Conservation (phyloP, 2,888 invertebrate genomes). For the Nudaria mundana region DNA sequence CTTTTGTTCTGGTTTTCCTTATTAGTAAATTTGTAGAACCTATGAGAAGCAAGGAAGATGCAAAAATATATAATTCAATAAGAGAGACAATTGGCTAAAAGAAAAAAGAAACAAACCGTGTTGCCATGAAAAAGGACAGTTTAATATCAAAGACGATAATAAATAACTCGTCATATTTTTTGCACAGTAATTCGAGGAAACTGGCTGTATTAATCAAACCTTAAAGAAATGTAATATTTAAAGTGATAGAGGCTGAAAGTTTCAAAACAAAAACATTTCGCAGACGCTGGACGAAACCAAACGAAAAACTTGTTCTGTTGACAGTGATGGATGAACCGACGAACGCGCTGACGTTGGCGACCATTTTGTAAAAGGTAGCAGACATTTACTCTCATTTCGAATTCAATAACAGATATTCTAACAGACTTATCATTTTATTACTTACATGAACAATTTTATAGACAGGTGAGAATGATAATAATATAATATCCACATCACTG, state of each 20-base stretch:
- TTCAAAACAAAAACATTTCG: conserved; percentile 69
- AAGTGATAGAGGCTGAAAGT: conserved; percentile 66
- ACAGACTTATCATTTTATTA: conserved; percentile 27
- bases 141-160: conserved; percentile 22
- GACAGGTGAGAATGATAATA: conserved; percentile 2
- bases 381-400: conserved; percentile 40
- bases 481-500: no score
- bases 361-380: conserved; percentile 52
- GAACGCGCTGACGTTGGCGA: conserved; percentile 50
- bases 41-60: no score
- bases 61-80: no score
- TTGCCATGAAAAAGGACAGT: conserved; percentile 6
- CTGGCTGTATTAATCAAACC: conserved; percentile 50
- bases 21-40: no score
- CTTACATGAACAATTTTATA: conserved; percentile 16
- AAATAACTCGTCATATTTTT: conserved; percentile 27
- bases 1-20: no score
- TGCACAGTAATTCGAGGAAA: conserved; percentile 28
- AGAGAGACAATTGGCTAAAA: no score
- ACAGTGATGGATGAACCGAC: conserved; percentile 73
- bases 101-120: no score
- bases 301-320: conserved; percentile 70
- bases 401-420: conserved; percentile 36
- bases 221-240: conserved; percentile 57
- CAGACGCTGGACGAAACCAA: conserved; percentile 59